A percentile compares a stretch with the other conserved stretches of the same genome.
Evolutionary conservation across 64 coral and sea anemone species (phyloP).

Genomic region (Astreopora myriophthalma): DNA sequence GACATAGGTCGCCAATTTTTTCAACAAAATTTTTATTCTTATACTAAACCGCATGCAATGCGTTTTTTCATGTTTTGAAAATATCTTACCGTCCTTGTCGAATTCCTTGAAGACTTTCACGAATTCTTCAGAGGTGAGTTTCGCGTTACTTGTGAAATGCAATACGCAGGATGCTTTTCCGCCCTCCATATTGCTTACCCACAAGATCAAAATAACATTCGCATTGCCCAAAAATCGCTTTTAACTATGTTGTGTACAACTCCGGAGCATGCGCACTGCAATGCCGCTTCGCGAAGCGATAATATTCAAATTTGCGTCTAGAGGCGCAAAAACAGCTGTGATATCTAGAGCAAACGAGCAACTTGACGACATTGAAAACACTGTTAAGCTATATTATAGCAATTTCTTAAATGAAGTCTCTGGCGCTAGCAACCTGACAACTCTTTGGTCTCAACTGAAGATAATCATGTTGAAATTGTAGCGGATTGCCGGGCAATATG

Average conservation of each 20-base stretch:
- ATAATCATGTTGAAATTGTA: too few relatives aligned
- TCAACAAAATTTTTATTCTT: not conserved
- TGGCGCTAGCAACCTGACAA: too few relatives aligned
- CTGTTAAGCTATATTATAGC: not conserved
- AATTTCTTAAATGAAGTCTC: not conserved
- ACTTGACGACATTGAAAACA: not conserved
- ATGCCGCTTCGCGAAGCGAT: not conserved
- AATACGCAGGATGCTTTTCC: not conserved
- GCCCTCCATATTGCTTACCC: slow-evolving; percentile 1
- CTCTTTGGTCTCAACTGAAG: not conserved
- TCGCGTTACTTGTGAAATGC: not conserved
- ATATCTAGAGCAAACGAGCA: not conserved
- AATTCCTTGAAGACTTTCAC: slow-evolving; percentile 57
- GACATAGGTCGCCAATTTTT: not conserved
- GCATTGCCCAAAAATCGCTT: not conserved
- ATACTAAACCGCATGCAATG: not conserved
- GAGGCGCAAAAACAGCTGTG: not conserved
- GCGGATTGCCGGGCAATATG: too few relatives aligned
- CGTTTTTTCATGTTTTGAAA: not conserved
- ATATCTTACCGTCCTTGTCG: slow-evolving; percentile 38
- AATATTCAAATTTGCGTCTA: slow-evolving; percentile 40
- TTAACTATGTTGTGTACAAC: not conserved
- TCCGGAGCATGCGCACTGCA: not conserved
- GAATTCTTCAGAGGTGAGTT: slow-evolving; percentile 24
- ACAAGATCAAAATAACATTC: slow-evolving; percentile 39